A percentile compares a stretch with the other conserved stretches of the same genome.
Evolutionary conservation across 2,797 vertebrate genomes (phyloP).

Genomic region (Coregonus ussuriensis): DNA sequence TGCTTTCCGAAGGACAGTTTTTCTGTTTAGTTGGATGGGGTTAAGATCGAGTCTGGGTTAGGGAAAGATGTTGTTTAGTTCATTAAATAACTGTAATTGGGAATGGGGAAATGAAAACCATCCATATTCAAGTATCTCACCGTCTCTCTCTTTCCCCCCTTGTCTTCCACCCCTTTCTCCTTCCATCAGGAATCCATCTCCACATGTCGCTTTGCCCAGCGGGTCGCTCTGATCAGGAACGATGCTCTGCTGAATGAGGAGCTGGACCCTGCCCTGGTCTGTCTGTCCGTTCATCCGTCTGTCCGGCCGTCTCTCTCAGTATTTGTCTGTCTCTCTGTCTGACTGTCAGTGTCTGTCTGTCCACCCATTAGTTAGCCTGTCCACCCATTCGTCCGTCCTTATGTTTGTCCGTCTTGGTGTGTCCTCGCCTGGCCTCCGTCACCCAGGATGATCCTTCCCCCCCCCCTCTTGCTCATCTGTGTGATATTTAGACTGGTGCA

Average conservation of each 20-base stretch:
- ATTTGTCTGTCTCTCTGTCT: neutral
- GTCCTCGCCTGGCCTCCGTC: too few relatives aligned
- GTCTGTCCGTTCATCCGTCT: constrained; percentile 38
- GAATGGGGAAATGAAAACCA: neutral
- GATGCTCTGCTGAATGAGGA: constrained; percentile 94
- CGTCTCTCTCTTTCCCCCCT: neutral
- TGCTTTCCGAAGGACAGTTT: too few relatives aligned
- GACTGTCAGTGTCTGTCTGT: neutral
- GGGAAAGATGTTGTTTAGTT: neutral
- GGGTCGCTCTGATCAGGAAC: constrained; percentile 94
- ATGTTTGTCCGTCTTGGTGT: too few relatives aligned
- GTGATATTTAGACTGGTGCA: constrained; percentile 42
- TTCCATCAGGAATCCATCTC: constrained; percentile 90
- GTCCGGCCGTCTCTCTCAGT: neutral
- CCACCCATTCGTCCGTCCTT: too few relatives aligned
- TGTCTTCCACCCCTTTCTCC: neutral
- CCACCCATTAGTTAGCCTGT: too few relatives aligned
- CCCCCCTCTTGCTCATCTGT: neutral
- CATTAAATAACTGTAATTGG: neutral
- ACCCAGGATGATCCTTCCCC: too few relatives aligned
- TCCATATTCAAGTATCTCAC: neutral
- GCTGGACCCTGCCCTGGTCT: constrained; percentile 90
- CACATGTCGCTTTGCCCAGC: constrained; percentile 94
- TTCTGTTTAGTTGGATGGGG: too few relatives aligned
- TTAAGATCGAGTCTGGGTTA: neutral